phyloP scores from a whole-genome alignment of 2,888 invertebrate genomes.

The Podotricha telesiphe region DNA sequence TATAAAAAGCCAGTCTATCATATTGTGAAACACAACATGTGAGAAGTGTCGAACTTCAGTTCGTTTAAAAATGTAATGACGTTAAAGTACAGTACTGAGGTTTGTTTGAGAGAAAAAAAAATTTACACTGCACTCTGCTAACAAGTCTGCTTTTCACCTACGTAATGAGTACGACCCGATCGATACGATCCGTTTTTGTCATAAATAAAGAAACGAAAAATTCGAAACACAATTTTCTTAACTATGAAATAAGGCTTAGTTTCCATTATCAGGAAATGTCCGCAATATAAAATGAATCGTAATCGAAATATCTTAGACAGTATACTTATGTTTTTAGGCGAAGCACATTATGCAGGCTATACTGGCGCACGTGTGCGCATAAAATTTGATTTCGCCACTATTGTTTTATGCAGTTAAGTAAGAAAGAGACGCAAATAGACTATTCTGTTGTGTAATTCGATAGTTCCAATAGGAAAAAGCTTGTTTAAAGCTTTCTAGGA shows the following conservation, averaged over 20 bases:
- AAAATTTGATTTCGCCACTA: conserved; percentile 80
- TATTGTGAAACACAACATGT: neutral
- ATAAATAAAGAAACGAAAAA: conserved; percentile 35
- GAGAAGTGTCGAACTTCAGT: conserved; percentile 32
- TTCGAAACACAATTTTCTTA: conserved; percentile 2
- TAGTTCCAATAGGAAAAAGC: conserved; percentile 66
- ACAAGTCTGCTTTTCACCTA: conserved; percentile 59
- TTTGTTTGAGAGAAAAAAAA: conserved; percentile 46
- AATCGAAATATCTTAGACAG: conserved; percentile 81
- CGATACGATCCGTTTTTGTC: conserved; percentile 48
- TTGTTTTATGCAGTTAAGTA: conserved; percentile 69
- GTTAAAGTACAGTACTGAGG: conserved; percentile 42
- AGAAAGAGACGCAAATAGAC: conserved; percentile 62
- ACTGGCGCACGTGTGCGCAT: conserved; percentile 78
- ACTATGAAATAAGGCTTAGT: conserved; percentile 4
- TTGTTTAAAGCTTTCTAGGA: conserved; percentile 55
- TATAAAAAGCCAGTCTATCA: neutral
- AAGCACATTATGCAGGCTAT: conserved; percentile 79
- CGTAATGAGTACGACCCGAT: conserved; percentile 64
- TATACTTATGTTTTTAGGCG: conserved; percentile 82
- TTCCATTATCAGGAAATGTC: conserved; percentile 45
- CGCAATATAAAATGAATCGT: conserved; percentile 82
- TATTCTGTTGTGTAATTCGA: conserved; percentile 68
- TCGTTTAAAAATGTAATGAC: conserved; percentile 44
- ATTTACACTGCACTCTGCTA: conserved; percentile 48